A percentile compares a stretch with the other conserved stretches of the same genome.
phyloP scores from a whole-genome alignment of 35 echinoderm and acorn worm species.

The Apostichopus japonicus region DNA sequence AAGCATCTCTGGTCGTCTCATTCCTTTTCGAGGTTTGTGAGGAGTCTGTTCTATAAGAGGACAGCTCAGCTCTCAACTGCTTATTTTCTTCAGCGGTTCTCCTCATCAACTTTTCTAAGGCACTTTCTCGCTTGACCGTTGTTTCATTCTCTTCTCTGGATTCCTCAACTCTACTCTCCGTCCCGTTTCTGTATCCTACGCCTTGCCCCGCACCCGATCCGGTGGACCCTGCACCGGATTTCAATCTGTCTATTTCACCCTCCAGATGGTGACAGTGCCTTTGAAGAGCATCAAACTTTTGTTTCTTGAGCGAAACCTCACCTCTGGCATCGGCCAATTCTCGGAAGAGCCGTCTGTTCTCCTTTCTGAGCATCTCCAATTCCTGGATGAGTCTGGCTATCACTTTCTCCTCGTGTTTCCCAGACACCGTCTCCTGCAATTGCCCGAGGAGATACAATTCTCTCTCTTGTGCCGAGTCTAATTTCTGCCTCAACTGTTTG shows the following conservation, averaged over 20 bases:
- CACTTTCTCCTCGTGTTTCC: constrained; percentile 59
- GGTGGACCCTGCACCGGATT: not conserved
- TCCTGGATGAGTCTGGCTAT: constrained; percentile 70
- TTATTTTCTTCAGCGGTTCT: constrained; percentile 14
- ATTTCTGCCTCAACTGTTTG: constrained; percentile 57
- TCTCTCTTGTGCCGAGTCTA: constrained; percentile 60
- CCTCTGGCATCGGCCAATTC: constrained; percentile 55
- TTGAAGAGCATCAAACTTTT: not conserved
- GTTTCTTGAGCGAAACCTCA: not conserved
- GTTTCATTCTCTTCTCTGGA: not conserved
- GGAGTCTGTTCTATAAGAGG: not conserved
- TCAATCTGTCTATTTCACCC: not conserved
- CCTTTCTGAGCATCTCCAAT: constrained; percentile 68
- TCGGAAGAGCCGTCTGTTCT: constrained; percentile 65
- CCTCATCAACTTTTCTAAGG: not conserved
- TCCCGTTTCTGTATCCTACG: not conserved
- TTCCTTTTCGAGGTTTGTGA: not conserved
- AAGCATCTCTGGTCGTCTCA: not conserved
- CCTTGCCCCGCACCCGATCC: not conserved
- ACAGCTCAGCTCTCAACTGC: constrained; percentile 5
- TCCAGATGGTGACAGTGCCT: not conserved
- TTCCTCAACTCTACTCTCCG: not conserved
- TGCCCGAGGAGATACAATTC: constrained; percentile 51
- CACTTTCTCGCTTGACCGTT: too few species aligned
- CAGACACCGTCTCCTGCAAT: constrained; percentile 34